Evolutionary conservation across 2,797 vertebrate genomes (phyloP).

Genomic region (Knipowitschia caucasica): DNA sequence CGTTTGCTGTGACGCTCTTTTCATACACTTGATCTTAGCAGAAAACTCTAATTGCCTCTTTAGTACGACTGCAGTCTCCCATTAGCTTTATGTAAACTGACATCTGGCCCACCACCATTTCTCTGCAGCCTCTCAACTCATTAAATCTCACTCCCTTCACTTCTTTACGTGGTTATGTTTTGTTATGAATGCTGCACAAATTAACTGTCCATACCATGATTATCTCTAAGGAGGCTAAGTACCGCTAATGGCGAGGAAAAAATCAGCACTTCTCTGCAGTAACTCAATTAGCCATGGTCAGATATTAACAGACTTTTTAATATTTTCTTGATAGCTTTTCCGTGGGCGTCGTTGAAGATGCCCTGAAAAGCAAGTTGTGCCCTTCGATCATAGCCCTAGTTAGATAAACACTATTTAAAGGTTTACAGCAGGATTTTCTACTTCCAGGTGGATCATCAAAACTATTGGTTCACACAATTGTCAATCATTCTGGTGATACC

Average conservation of each 20-base stretch:
- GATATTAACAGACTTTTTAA: slow-evolving; percentile 18
- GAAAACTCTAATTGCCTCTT: slow-evolving; percentile 19
- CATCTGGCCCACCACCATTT: slow-evolving; percentile 36
- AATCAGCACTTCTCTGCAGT: slow-evolving; percentile 27
- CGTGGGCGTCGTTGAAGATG: slow-evolving; percentile 30
- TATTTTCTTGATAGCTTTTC: slow-evolving; percentile 35
- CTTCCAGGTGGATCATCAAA: too few relatives aligned
- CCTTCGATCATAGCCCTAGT: slow-evolving; percentile 12
- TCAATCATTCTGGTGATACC: too few relatives aligned
- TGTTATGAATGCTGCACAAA: slow-evolving; percentile 19
- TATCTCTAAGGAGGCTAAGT: slow-evolving; percentile 26
- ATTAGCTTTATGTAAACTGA: slow-evolving; percentile 41
- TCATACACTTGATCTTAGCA: slow-evolving; percentile 29
- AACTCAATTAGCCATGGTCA: slow-evolving; percentile 24
- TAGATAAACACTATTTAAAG: too few relatives aligned
- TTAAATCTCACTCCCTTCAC: slow-evolving; percentile 3
- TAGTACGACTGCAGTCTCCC: slow-evolving; percentile 29
- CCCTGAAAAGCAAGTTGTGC: slow-evolving; percentile 16
- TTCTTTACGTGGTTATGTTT: background rate
- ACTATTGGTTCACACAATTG: too few relatives aligned
- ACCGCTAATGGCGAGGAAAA: slow-evolving; percentile 30
- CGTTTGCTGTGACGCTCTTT: slow-evolving; percentile 22
- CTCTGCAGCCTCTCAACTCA: slow-evolving; percentile 8
- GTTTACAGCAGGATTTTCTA: too few relatives aligned
- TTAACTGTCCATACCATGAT: slow-evolving; percentile 18